Conservation (phyloP, 2,797 vertebrate species). For the Erethizon dorsatum region DNA sequence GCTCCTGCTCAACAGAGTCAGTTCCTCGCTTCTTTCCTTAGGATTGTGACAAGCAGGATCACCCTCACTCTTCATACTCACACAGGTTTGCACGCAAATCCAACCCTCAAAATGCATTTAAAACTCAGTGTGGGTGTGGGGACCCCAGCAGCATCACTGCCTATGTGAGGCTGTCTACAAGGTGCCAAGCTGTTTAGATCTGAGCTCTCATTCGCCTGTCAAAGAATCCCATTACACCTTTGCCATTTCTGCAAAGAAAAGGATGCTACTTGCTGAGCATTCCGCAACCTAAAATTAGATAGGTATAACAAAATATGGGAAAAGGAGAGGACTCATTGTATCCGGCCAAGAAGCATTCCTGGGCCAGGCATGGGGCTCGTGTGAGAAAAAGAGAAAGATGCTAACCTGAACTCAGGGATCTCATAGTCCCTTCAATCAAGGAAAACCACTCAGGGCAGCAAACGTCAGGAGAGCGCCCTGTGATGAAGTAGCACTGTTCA, state of each 20-base stretch:
- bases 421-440: neutral
- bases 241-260: neutral
- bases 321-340: neutral
- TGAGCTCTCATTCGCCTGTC: neutral
- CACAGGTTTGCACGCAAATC: neutral
- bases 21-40: neutral
- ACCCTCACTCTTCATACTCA: neutral
- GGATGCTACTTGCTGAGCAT: neutral
- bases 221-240: neutral
- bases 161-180: neutral
- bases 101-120: neutral
- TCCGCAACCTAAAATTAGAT: neutral
- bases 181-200: neutral
- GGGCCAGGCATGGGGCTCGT: neutral
- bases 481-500: rapidly evolving
- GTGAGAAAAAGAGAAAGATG: too few relatives aligned
- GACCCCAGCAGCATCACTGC: rapidly evolving
- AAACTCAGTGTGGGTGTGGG: neutral
- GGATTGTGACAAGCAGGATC: neutral
- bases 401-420: neutral
- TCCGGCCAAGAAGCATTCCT: neutral
- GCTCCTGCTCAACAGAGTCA: neutral
- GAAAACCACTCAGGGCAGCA: neutral
- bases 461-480: neutral
- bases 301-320: neutral